Base-by-base conservation (phyloP, 2,888 invertebrate genomes). In the Caenorhabditis zanzibari region DNA sequence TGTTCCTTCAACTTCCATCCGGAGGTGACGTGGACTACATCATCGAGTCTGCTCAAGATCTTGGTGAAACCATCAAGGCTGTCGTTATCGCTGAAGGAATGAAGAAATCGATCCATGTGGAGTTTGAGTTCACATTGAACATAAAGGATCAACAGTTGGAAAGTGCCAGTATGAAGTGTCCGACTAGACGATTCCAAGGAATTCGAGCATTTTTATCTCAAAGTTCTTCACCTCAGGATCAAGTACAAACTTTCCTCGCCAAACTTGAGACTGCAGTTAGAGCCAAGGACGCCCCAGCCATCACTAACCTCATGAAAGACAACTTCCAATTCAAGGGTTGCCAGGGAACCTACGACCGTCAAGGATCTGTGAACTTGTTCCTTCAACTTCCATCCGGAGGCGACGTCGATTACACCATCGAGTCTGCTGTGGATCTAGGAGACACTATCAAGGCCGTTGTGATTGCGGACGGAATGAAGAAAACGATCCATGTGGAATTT, bases 91-190 rank as follows among this genome's bases (percentile, higher is more conserved):
- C 44, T 9, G 47, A 47, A 19, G 38, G 38, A 38, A 38, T 38
- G 38, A 38, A 38, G 12, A 38, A 38, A 12, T 38, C 38, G 38
- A 38, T 38, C 12, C 38, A 38, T 12, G 38, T 38, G 10, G 38
- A 38, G 38, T 38, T 38, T 12, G 61, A 61, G 10, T 63, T 63
- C 10, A n/a, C n/a, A n/a, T n/a, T 63, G 44, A 63, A 44, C 28
- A 63, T 28, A 22, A 26, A 47, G 1, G 63, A 63, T 24, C 63
- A 63, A 28, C 63, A 63, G 14, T 44, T 63, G 28, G 26, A 63
- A 16, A 28, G 44, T 47, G 63, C 44, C 26, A 63, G 44, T 44
- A 41, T 63, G 24, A 44, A 44, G 7, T 44, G 16, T 7, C 44
- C 44, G 7, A 12, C n/a, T 5, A n/a, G 14, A 2, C 5, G n/a